Percentiles rank a stretch among this genome's conserved stretches.
Evolutionary conservation across 1,140 invertebrate species (phyloP).

Genomic region (Hyposmocoma kahamanoa): DNA sequence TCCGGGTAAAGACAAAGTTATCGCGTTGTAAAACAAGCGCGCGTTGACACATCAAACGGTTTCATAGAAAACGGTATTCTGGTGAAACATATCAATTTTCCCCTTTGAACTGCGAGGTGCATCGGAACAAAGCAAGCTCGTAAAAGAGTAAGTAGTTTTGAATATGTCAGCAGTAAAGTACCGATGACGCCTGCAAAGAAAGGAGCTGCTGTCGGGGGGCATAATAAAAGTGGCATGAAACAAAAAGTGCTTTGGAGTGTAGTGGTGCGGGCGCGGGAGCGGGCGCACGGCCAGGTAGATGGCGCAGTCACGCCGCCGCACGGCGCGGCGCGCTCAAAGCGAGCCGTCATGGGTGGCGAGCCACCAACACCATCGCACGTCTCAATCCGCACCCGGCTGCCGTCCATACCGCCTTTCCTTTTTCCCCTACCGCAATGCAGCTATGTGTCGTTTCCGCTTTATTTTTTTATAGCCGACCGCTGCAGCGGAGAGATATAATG

Average conservation of each 20-base stretch:
- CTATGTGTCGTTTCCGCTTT: conserved; percentile 73
- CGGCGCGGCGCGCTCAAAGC: conserved; percentile 79
- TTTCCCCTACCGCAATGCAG: conserved; percentile 73
- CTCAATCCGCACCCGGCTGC: conserved; percentile 60
- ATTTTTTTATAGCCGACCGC: conserved; percentile 65
- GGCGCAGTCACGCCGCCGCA: conserved; percentile 71
- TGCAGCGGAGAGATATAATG: conserved; percentile 65
- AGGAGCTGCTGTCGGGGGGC: conserved; percentile 43
- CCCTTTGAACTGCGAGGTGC: conserved; percentile 46
- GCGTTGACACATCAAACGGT: conserved; percentile 57
- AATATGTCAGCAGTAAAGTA: conserved; percentile 61
- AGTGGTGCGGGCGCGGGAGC: conserved; percentile 30
- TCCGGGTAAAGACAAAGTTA: conserved; percentile 24
- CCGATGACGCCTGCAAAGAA: conserved; percentile 38
- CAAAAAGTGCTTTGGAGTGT: conserved; percentile 47
- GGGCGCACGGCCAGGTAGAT: conserved; percentile 46
- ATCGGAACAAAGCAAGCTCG: conserved; percentile 53
- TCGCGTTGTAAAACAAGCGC: conserved; percentile 21
- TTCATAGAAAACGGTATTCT: conserved; percentile 28
- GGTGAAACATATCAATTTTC: conserved; percentile 56
- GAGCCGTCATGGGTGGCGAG: conserved; percentile 80
- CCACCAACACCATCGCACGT: conserved; percentile 70
- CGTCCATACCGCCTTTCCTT: conserved; percentile 68
- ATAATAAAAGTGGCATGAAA: conserved; percentile 66
- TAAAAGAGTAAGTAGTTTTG: conserved; percentile 65